These are phyloP conservation scores for Himalopsyche phryganea DNA, from an alignment of 1,140 invertebrate genomes.

Conservation along the genomic window DNA sequence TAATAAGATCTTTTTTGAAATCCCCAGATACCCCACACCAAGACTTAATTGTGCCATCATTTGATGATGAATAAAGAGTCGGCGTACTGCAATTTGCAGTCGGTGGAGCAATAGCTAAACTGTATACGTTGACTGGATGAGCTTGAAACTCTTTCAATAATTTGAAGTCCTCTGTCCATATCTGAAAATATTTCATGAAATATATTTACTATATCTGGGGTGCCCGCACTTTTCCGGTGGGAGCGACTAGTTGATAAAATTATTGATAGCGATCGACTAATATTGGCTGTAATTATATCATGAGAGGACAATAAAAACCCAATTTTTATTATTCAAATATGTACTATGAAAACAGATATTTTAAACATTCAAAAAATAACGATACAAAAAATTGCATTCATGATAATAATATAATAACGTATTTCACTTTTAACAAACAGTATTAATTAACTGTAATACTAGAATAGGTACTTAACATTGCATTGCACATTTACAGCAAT, in stretches of 20 bases:
- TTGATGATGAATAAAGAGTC: constrained; percentile 48
- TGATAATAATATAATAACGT: too few relatives aligned
- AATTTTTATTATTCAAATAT: not conserved
- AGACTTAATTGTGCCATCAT: constrained; percentile 47
- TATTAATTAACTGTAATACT: too few relatives aligned
- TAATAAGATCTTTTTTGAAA: constrained; percentile 38
- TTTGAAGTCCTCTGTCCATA: constrained; percentile 47
- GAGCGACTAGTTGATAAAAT: not conserved
- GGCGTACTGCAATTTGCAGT: constrained; percentile 29
- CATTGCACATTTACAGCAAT: too few relatives aligned
- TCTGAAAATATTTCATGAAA: constrained; percentile 33
- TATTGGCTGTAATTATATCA: too few relatives aligned
- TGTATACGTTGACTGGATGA: constrained; percentile 45
- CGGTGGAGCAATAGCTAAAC: constrained; percentile 36
- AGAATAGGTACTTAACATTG: too few relatives aligned
- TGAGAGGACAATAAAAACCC: too few relatives aligned
- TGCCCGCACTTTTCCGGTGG: too few relatives aligned
- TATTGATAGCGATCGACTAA: too few relatives aligned
- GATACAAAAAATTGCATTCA: not conserved
- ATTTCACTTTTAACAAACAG: too few relatives aligned
- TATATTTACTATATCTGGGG: constrained; percentile 1
- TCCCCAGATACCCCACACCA: constrained; percentile 44
- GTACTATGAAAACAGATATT: not conserved
- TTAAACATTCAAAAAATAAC: not conserved
- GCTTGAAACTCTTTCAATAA: constrained; percentile 44